Base-by-base conservation (phyloP, 2,113 vertebrate species). In the Lanius collurio region DNA sequence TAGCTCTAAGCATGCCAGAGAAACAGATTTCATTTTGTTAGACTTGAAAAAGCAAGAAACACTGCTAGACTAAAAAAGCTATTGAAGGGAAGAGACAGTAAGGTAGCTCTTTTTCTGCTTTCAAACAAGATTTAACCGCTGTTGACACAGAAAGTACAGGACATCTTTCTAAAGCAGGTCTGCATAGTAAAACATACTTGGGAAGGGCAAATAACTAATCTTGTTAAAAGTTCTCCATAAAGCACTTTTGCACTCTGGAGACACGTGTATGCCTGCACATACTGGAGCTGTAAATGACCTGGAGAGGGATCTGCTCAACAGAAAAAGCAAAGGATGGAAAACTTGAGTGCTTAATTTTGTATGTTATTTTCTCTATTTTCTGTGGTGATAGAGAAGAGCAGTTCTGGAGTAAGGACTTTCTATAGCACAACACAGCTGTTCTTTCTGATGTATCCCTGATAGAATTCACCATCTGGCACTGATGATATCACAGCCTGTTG, bases 51-150 rank as follows among this genome's bases (percentile, higher is more conserved):
- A 50, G 21, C 37, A 62, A 94, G 85, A n/a, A 89, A 88, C 31
- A 46, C 47, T 52, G 47, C 31, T 59, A 86, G 65, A 42, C 86
- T 64, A 21, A 88, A 97, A 92, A 20, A 92, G 60, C 59, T 86
- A 62, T 10, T 31, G 59, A 42, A 93, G 37, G 64, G 55, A 91
- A 93, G 16, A 78, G 68, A 69, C 42, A 80, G 28, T 44, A 82
- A 67, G 41, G 83, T 47, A 95, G 91, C 78, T 93, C 42, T 83
- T 94, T 79, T 94, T 71, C 82, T 50, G 62, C 60, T 94, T 95
- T 86, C 47, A 82, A 57, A 93, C 27, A 73, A 71, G 73, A 77
- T 64, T 82, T n/a, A 91, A 69, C 62, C 82, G 77, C 56, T 89
- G 70, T 33, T 91, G 81, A 89, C 89, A 95, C 92, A 70, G 46